Percentiles rank a stretch among this genome's conserved stretches.
Evolutionary conservation across 2,113 vertebrate genomes (phyloP).

Genomic region (Isichthys henryi): DNA sequence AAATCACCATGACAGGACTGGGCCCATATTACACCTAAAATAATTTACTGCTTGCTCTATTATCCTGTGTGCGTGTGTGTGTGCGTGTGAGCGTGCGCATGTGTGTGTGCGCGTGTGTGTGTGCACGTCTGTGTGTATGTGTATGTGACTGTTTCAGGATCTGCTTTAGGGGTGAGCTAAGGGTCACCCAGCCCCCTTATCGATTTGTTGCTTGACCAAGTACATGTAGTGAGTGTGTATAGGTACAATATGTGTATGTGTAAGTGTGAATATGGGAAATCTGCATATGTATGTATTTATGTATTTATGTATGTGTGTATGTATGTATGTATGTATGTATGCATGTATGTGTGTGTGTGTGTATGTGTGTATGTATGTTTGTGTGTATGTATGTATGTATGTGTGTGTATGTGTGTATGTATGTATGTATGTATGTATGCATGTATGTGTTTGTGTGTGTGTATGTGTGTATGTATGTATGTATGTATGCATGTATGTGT

Average conservation of each 20-base stretch:
- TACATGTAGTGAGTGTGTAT: neutral
- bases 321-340: neutral
- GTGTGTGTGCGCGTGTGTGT: neutral
- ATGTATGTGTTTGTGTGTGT: neutral
- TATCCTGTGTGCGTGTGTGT: neutral
- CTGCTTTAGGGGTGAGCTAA: neutral
- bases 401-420: neutral
- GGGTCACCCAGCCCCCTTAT: neutral
- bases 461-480: neutral
- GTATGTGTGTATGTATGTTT: neutral
- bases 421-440: neutral
- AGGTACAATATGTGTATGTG: neutral
- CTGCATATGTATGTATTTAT: neutral
- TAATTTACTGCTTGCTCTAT: slow-evolving; percentile 16
- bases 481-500: neutral
- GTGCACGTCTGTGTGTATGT: neutral
- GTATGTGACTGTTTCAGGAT: neutral
- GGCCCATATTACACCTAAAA: slow-evolving; percentile 47
- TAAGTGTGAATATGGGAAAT: no score
- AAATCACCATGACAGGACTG: slow-evolving; percentile 36
- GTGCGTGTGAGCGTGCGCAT: neutral
- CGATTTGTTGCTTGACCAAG: neutral
- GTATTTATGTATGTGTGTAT: neutral
- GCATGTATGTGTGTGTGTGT: neutral
- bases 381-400: neutral